Evolutionary conservation across 2,113 vertebrate genomes (phyloP).

Genomic region (Hippocampus comes): DNA sequence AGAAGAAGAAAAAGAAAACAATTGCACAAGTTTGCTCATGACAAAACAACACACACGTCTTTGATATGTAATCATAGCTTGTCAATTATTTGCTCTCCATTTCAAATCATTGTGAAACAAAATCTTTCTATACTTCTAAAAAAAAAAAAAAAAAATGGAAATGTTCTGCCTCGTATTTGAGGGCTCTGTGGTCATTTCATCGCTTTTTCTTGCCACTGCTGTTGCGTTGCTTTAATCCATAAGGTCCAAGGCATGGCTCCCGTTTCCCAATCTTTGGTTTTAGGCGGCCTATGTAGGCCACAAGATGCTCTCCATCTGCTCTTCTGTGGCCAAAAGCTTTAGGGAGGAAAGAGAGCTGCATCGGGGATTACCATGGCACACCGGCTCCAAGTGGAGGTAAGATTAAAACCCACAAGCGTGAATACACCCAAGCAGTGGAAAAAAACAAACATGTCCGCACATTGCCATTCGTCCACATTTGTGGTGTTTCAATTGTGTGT

Average conservation of each 20-base stretch:
- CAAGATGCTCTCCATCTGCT: slow-evolving; percentile 63
- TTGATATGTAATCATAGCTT: too few relatives aligned
- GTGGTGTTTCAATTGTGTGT: neutral
- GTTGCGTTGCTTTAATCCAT: slow-evolving; percentile 28
- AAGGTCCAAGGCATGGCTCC: slow-evolving; percentile 38
- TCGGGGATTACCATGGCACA: slow-evolving; percentile 11
- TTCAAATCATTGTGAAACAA: too few relatives aligned
- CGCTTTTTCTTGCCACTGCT: slow-evolving; percentile 10
- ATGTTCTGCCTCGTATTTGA: too few relatives aligned
- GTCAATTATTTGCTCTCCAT: too few relatives aligned
- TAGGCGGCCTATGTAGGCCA: slow-evolving; percentile 54
- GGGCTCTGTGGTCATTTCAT: neutral
- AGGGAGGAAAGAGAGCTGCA: slow-evolving; percentile 16
- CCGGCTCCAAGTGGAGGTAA: slow-evolving; percentile 1
- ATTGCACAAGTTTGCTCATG: too few relatives aligned
- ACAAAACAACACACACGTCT: too few relatives aligned
- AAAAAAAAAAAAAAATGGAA: neutral
- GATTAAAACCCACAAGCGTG: slow-evolving; percentile 3
- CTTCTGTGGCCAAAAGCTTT: slow-evolving; percentile 45
- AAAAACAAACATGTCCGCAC: neutral
- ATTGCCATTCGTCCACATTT: neutral
- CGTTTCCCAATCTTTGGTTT: slow-evolving; percentile 44
- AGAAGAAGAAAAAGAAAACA: too few relatives aligned
- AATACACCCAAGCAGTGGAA: neutral
- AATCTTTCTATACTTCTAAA: too few relatives aligned